Evolutionary conservation across 2,888 invertebrate genomes (phyloP).

Genomic region (Acanthoscelides obtectus): DNA sequence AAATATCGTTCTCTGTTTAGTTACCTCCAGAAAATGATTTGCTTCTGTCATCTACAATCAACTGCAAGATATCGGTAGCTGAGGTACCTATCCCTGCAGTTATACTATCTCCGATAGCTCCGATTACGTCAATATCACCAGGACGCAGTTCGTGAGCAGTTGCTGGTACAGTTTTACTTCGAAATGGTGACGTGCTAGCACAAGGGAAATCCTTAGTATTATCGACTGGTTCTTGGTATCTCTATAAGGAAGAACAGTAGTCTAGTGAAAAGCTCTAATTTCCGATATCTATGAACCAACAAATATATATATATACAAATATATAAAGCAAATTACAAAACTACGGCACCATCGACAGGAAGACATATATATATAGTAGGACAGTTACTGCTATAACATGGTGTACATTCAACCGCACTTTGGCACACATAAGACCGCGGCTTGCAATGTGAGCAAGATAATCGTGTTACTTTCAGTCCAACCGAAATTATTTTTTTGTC

Average conservation of each 20-base stretch:
- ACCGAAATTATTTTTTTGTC: too few species aligned
- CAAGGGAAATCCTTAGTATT: neutral
- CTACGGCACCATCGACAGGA: too few species aligned
- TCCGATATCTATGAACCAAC: too few species aligned
- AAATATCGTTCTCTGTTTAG: neutral
- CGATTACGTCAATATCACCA: conserved; percentile 65
- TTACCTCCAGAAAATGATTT: conserved; percentile 29
- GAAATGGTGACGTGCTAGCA: conserved; percentile 2
- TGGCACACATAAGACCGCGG: too few species aligned
- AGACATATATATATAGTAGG: too few species aligned
- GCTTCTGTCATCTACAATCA: conserved; percentile 31
- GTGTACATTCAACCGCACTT: too few species aligned
- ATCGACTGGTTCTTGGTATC: neutral
- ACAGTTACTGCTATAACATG: too few species aligned
- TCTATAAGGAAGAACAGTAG: neutral
- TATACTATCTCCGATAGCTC: conserved; percentile 66
- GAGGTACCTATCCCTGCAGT: conserved; percentile 66
- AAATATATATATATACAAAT: too few species aligned
- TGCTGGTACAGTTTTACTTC: conserved; percentile 48
- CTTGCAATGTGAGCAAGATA: too few species aligned
- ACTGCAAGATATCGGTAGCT: conserved; percentile 31
- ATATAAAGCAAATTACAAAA: too few species aligned
- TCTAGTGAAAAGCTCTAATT: too few species aligned
- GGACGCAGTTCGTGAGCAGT: conserved; percentile 63
- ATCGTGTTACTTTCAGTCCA: too few species aligned